Base-by-base conservation (phyloP, 2,797 vertebrate genomes). In the Scolopax bukidnonensis region DNA sequence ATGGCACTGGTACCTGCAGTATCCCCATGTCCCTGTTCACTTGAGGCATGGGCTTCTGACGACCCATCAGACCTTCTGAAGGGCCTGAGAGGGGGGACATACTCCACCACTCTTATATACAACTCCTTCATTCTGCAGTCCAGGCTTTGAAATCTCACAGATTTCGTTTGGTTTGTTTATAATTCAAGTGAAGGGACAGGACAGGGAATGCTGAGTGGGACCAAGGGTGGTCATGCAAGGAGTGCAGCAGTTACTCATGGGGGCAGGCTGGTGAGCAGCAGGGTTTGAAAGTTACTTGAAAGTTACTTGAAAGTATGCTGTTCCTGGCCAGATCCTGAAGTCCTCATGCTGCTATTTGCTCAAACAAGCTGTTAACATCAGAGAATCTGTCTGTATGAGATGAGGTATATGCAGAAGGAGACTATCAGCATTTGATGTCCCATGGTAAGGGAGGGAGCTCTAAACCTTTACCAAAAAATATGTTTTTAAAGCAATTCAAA, bases 221-320 rank as follows among this genome's bases (percentile, higher is more conserved):
- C 48, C n/a, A 70, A 63, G n/a, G 24, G 50, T 50, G 67, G 33
- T 10, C 28, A 19, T n/a, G 12, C 17, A 41, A 47, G 43, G 20
- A 10, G 17, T 21, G 12, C 48, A 36, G 73, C 48, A 3, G n/a
- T 41, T 13, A 11, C 57, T 88, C 51, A 3, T 5, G 41, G 30
- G 16, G 7, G 16, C 57, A 73, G 48, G 51, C 40, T 91, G 60
- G 38, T 11, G 36, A 90, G 59, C 43, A 85, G 21, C 28, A 68
- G 8, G 11, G 25, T 38, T 69, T 38, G 41, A 43, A 77, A 79
- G 36, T 36, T 17, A 15, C 4, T 2, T 16, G 1, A 43, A 77
- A 79, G 36, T 36, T 17, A 15, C 4, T 2, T 16, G 1, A 36
- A 36, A 0, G 1, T 47, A 16, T 54, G 23, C 45, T 64, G 3